phyloP scores from a whole-genome alignment of 2,888 invertebrate species.

The Drosophila merina region DNA sequence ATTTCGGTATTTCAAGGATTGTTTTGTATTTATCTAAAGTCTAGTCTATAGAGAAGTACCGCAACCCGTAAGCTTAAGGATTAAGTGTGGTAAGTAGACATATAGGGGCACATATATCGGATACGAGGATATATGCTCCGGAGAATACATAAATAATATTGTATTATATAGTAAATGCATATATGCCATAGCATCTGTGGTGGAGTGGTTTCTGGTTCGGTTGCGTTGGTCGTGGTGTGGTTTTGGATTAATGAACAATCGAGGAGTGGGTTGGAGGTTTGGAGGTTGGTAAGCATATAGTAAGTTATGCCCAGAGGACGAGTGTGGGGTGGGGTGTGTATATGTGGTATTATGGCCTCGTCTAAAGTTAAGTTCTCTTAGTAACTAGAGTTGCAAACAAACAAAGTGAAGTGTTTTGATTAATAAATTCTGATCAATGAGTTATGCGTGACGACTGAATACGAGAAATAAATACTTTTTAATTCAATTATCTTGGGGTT shows the following conservation, averaged over 20 bases:
- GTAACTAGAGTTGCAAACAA: slow-evolving; percentile 71
- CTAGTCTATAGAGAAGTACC: slow-evolving; percentile 51
- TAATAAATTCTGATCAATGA: slow-evolving; percentile 69
- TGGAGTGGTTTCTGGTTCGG: slow-evolving; percentile 26
- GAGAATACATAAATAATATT: slow-evolving; percentile 6
- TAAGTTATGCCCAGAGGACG: slow-evolving; percentile 50
- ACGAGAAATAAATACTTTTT: slow-evolving; percentile 35
- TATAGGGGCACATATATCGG: slow-evolving; percentile 30
- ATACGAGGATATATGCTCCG: slow-evolving; percentile 17
- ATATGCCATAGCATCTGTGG: slow-evolving; percentile 33
- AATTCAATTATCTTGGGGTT: slow-evolving; percentile 31
- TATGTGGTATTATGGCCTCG: slow-evolving; percentile 24
- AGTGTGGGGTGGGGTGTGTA: slow-evolving; percentile 27
- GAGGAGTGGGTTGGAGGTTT: slow-evolving; percentile 3
- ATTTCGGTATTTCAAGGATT: slow-evolving; percentile 42
- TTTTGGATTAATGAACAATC: slow-evolving; percentile 31
- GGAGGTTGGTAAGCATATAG: slow-evolving; percentile 35
- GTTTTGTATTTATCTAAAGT: slow-evolving; percentile 5
- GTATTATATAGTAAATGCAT: slow-evolving; percentile 16
- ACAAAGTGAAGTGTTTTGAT: slow-evolving; percentile 63
- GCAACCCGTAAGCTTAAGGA: slow-evolving; percentile 70
- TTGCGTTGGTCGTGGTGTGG: slow-evolving; percentile 25
- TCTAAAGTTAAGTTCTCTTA: slow-evolving; percentile 70
- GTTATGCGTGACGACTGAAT: slow-evolving; percentile 69
- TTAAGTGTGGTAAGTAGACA: slow-evolving; percentile 69